Evolutionary conservation across 1,140 invertebrate species (phyloP), one percentile per base, ranked within the genome.

Genomic region (Harlomillsia oculata): DNA sequence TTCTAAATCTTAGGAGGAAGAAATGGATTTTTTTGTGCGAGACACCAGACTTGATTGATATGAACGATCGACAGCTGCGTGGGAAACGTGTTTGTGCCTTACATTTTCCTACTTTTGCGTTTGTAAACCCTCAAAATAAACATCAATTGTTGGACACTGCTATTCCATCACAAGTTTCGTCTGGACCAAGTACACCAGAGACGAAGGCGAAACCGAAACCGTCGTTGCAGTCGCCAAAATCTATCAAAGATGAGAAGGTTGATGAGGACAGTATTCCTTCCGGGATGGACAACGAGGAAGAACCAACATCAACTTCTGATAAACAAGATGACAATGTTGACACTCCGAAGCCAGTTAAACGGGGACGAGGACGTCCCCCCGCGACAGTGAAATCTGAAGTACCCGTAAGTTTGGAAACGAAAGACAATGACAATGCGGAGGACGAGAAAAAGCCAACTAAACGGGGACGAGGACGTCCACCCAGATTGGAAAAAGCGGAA

Each of bases 11-110:
- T 29, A 58, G 56, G 30, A 20, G 56, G 1, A 52, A 51, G 30
- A 58, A 58, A 30, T 58, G 56, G 56, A 58, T 58, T 21, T 0
- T 21, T 3, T 52, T 45, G 16, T 52, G 56, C 21, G 48, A 41
- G 46, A 58, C 44, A 18, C 13, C 46, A 5, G 48, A 52, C 16
- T 28, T 58, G 6, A 5, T 32, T 2, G 20, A 20, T 5, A 30
- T 58, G 25, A 20, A 28, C 0, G 56, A 58, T 14, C 30, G 56
- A 25, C 56, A 58, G 21, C 30, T 58, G 18, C n/a, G 56, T 23
- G 40, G 48, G 8, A 58, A 58, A 14, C 18, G 49, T 46, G 41
- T 58, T 14, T 58, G 56, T n/a, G 39, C 49, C 2, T 36, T 44
- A 23, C 56, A 58, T 39, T 58, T 58, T 30, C 13, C 32, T 28